Conservation (phyloP, 2,888 invertebrate species). For the Invenusta paracnida region DNA sequence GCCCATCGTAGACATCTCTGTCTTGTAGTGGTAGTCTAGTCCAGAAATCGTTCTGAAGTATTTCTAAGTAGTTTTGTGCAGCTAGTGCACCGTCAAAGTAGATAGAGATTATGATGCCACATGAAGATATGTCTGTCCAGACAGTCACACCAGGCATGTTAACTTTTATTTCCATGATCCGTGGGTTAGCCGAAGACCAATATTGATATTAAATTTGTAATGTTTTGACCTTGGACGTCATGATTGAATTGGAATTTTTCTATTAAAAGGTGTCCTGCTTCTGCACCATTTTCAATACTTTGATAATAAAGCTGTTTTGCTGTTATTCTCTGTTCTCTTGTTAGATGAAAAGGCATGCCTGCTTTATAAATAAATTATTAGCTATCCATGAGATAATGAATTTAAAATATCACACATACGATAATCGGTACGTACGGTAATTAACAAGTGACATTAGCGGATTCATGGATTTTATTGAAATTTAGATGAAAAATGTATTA, state of each 20-base stretch:
- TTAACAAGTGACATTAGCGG: background rate
- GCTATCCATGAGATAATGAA: no score
- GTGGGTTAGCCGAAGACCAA: background rate
- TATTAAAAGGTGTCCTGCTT: no score
- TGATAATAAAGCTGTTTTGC: no score
- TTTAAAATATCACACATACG: background rate
- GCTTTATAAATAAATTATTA: no score
- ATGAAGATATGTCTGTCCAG: no score
- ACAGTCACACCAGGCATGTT: background rate
- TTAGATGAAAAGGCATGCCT: no score
- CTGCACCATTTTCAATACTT: no score
- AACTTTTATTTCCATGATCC: background rate
- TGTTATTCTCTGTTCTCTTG: no score
- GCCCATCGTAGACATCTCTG: background rate
- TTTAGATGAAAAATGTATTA: background rate
- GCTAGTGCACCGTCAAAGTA: background rate
- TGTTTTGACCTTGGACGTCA: background rate
- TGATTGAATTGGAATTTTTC: background rate
- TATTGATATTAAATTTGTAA: background rate
- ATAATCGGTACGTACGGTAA: background rate
- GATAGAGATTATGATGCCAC: no score
- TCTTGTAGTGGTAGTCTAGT: background rate
- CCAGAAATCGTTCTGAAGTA: background rate
- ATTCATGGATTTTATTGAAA: background rate
- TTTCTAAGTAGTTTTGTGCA: background rate